A percentile compares a stretch with the other conserved stretches of the same genome.
Conservation (phyloP, 2,888 invertebrate species). For the Epinotia ramella region DNA sequence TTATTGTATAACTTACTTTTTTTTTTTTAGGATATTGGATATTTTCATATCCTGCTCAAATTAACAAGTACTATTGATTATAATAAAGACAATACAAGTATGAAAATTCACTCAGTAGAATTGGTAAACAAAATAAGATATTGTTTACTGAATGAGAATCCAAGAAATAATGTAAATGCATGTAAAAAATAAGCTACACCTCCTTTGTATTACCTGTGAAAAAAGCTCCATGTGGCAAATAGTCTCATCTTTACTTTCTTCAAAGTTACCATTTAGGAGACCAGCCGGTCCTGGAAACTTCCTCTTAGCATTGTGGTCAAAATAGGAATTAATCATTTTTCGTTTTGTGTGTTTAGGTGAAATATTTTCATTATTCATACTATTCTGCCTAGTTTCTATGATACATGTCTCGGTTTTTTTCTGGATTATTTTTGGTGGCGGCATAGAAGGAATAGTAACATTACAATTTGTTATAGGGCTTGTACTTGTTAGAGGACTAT, state of each 20-base stretch:
- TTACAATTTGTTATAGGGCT: neutral
- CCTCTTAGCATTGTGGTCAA: constrained; percentile 74
- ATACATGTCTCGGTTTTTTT: neutral
- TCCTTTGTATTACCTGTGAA: constrained; percentile 67
- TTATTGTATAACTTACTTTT: too few relatives aligned
- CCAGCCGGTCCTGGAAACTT: constrained; percentile 82
- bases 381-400: neutral
- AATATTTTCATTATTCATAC: constrained; percentile 31
- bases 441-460: neutral
- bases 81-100: too few relatives aligned
- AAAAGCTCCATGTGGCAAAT: constrained; percentile 73
- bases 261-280: constrained; percentile 67
- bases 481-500: neutral
- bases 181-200: neutral
- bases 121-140: too few relatives aligned
- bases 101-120: too few relatives aligned
- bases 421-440: neutral
- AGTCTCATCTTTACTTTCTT: constrained; percentile 68
- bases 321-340: constrained; percentile 74
- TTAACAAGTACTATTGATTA: too few relatives aligned
- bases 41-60: too few relatives aligned
- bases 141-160: too few relatives aligned
- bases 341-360: constrained; percentile 72
- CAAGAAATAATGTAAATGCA: too few relatives aligned
- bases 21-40: too few relatives aligned